Evolutionary conservation across 1,140 invertebrate genomes (phyloP).

Genomic region (Bradysia coprophila): DNA sequence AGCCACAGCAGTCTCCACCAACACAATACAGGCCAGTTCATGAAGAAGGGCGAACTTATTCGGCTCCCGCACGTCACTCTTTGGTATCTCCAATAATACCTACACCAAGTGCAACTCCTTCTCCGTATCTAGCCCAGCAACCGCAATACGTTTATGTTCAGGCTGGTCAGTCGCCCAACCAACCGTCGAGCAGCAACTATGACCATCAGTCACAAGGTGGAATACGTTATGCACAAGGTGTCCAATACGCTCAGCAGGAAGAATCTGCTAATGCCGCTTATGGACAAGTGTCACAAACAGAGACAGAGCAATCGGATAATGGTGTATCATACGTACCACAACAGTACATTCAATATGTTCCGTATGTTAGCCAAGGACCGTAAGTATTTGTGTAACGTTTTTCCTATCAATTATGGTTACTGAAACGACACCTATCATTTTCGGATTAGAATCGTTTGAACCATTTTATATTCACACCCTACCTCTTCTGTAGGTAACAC

Average conservation of each 20-base stretch:
- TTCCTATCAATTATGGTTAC: neutral
- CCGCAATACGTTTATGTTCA: conserved; percentile 2
- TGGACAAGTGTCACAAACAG: no score
- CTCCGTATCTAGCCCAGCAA: neutral
- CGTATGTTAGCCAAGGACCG: neutral
- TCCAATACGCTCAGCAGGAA: no score
- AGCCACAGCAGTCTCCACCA: neutral
- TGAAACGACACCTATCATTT: no score
- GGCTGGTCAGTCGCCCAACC: neutral
- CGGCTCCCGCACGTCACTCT: neutral
- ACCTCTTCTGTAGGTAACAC: no score
- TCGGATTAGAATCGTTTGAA: no score
- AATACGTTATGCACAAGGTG: no score
- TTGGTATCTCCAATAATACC: neutral
- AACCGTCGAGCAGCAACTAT: neutral
- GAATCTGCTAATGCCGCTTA: no score
- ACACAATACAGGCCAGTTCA: neutral
- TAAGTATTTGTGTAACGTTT: conserved; percentile 1
- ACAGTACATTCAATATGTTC: neutral
- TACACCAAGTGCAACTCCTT: neutral
- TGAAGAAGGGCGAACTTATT: neutral
- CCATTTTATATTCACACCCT: no score
- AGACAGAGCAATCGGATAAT: neutral
- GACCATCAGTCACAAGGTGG: neutral
- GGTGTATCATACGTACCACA: neutral